Evolutionary conservation across 1,140 invertebrate genomes (phyloP).

Genomic region (Tetragonula clypearis): DNA sequence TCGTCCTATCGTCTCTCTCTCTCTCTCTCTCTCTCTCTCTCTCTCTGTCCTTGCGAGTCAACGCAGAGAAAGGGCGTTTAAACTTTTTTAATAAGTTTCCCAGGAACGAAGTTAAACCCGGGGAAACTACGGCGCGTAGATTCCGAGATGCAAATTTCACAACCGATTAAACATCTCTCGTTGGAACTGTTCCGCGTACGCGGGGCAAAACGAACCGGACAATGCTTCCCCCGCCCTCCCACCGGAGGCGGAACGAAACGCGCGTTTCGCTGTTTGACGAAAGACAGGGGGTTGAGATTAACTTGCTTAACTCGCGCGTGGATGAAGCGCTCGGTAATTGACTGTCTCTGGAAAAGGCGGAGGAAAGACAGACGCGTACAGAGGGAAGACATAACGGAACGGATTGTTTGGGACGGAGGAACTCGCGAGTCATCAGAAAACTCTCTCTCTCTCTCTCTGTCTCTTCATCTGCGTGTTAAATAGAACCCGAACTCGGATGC

Average conservation of each 20-base stretch:
- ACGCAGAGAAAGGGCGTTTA: neutral
- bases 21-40: neutral
- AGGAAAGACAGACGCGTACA: neutral
- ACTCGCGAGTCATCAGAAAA: neutral
- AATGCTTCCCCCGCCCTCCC: neutral
- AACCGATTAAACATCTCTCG: constrained; percentile 45
- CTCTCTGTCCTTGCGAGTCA: too few species aligned
- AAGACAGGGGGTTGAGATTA: neutral
- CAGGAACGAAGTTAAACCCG: constrained; percentile 3
- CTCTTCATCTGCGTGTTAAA: too few species aligned
- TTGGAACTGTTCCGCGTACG: neutral
- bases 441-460: neutral
- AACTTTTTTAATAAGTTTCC: constrained; percentile 50
- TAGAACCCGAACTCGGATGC: neutral
- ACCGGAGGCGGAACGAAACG: neutral
- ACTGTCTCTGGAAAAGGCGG: constrained; percentile 12
- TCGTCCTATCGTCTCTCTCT: neutral
- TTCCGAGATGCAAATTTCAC: constrained; percentile 39
- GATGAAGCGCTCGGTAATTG: constrained; percentile 18
- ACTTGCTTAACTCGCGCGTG: neutral
- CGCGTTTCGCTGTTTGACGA: neutral
- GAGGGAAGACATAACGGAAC: neutral
- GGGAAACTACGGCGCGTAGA: too few species aligned
- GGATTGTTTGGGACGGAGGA: neutral
- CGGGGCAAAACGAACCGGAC: neutral